These are phyloP conservation scores for Metaphire vulgaris DNA, from an alignment of 1,140 invertebrate species.

Conservation along the genomic window DNA sequence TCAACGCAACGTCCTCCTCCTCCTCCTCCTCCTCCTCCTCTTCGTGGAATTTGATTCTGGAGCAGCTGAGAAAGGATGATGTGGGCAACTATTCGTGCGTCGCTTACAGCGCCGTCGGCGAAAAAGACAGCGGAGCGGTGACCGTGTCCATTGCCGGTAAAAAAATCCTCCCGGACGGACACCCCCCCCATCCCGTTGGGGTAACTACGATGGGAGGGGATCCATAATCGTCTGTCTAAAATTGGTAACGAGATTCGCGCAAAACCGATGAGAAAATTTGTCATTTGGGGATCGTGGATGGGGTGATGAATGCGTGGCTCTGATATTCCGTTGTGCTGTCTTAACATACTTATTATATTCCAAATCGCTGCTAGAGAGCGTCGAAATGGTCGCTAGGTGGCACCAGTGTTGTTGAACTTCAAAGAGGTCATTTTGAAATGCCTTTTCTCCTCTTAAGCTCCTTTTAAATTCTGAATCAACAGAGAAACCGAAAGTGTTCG, in stretches of 20 bases:
- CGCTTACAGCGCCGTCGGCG: conserved; percentile 76
- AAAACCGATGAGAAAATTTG: too few relatives aligned
- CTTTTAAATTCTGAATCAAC: conserved; percentile 53
- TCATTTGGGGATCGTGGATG: too few relatives aligned
- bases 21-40: too few relatives aligned
- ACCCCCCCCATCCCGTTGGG: too few relatives aligned
- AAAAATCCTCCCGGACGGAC: too few relatives aligned
- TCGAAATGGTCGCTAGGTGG: not conserved
- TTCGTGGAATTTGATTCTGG: conserved; percentile 76
- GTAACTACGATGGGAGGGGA: not conserved
- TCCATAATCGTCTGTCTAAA: not conserved
- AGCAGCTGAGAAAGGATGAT: conserved; percentile 56
- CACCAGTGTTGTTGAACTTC: not conserved
- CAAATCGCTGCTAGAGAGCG: not conserved
- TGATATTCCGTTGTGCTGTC: too few relatives aligned
- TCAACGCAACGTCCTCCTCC: conserved; percentile 29
- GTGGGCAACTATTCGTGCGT: conserved; percentile 78
- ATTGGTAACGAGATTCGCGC: not conserved
- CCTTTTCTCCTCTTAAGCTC: not conserved
- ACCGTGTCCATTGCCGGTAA: conserved; percentile 68
- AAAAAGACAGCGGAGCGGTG: conserved; percentile 66
- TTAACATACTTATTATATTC: not conserved
- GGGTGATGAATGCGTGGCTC: too few relatives aligned
- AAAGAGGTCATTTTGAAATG: not conserved
- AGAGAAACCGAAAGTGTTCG: conserved; percentile 78